Evolutionary conservation across 2,888 invertebrate genomes (phyloP).

Genomic region (Scelioninae gen. 1): DNA sequence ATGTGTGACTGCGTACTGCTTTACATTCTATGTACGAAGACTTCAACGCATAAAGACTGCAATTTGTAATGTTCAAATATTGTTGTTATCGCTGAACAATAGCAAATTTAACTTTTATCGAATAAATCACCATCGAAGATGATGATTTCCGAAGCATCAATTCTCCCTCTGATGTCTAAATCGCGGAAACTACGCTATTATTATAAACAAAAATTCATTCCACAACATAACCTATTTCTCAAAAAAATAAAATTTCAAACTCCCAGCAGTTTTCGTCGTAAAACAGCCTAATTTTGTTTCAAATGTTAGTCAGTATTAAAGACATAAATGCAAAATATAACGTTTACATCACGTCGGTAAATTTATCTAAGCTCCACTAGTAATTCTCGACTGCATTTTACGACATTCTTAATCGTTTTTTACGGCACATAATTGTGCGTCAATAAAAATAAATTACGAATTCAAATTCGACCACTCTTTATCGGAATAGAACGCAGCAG

Average conservation of each 20-base stretch:
- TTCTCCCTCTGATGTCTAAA: too few species aligned
- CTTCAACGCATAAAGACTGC: slow-evolving; percentile 6
- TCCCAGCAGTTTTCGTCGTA: too few species aligned
- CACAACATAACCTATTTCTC: too few species aligned
- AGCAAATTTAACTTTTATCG: slow-evolving; percentile 13
- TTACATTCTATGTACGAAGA: slow-evolving; percentile 29
- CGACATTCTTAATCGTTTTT: slow-evolving; percentile 4
- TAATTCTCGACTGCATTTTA: neutral
- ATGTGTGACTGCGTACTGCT: slow-evolving; percentile 23
- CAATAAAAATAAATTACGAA: slow-evolving; percentile 9
- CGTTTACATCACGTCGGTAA: neutral
- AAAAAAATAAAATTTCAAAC: too few species aligned
- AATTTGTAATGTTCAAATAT: slow-evolving; percentile 22
- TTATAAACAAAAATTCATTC: too few species aligned
- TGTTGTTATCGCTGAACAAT: slow-evolving; percentile 8
- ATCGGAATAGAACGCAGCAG: neutral
- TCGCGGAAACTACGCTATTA: too few species aligned
- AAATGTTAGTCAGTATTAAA: neutral
- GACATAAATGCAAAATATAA: neutral
- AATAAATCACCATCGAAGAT: too few species aligned
- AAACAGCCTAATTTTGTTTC: neutral
- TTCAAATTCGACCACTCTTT: neutral
- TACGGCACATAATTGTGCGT: slow-evolving; percentile 1
- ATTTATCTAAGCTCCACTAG: neutral
- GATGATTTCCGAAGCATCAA: too few species aligned